Percentiles rank a stretch among this genome's conserved stretches.
Conservation (phyloP, 2,797 vertebrate genomes). For the Stomatorhinus walkeri region DNA sequence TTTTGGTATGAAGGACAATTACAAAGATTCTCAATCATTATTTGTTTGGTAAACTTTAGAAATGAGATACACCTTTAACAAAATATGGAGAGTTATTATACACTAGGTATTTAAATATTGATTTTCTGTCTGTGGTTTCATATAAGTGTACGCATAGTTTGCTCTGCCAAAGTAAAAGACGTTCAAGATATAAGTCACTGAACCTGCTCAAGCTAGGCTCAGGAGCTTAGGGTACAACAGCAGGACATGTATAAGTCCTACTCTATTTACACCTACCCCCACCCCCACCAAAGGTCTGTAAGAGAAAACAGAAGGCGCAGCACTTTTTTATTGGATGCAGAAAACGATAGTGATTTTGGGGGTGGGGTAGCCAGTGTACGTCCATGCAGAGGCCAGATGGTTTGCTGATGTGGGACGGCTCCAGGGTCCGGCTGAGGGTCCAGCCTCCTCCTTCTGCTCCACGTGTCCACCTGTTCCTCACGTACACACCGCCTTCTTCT, state of each 20-base stretch:
- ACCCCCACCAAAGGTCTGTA: not conserved
- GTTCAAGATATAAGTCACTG: not conserved
- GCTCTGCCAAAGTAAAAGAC: not conserved
- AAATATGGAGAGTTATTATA: not conserved
- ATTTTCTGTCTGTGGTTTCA: not conserved
- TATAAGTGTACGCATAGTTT: too few relatives aligned
- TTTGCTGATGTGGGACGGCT: constrained; percentile 38
- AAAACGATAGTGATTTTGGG: constrained; percentile 24
- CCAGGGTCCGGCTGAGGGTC: constrained; percentile 29
- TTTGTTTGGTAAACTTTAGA: not conserved
- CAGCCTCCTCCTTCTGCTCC: constrained; percentile 27
- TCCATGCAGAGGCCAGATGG: constrained; percentile 56
- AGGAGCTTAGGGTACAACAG: not conserved
- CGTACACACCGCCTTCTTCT: constrained; percentile 10
- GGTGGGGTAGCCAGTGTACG: not conserved
- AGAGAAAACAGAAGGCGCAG: not conserved
- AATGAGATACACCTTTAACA: not conserved
- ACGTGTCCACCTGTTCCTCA: constrained; percentile 31
- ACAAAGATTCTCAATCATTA: not conserved
- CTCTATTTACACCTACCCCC: not conserved
- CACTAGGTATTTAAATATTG: not conserved
- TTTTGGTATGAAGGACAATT: not conserved
- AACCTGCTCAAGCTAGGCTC: not conserved
- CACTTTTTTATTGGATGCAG: constrained; percentile 24
- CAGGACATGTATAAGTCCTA: not conserved